Evolutionary conservation across 2,113 vertebrate genomes (phyloP), one percentile per base, ranked within the genome.

Genomic region (Chaetura pelagica): DNA sequence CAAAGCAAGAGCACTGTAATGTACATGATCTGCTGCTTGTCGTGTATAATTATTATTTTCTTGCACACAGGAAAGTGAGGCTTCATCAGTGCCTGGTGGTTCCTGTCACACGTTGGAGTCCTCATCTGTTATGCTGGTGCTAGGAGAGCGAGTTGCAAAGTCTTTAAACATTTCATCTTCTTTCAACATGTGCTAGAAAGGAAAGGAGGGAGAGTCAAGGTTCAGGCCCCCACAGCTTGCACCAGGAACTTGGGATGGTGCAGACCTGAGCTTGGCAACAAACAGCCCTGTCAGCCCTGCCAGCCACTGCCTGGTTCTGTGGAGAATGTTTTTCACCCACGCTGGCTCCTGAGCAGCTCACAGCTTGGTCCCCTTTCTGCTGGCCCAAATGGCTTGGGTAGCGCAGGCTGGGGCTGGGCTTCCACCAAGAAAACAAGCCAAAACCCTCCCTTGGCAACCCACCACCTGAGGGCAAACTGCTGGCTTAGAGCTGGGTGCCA

Each of bases 131-230:
- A 99, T 97, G 69, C 99, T 99, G 97, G 98, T 96, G 87, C 98
- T 99, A 2, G 99, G 99, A 12, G 99, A 99, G 74, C 98, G 67
- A 29, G 97, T 97, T 0, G 98, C 98, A 82, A 98, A 97, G 95
- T 99, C 99, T 92, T 98, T 99, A 93, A 99, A 99, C 98, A 99
- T 98, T 82, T 99, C 99, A 1, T 99, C 99, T 61, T 99, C 99
- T 95, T 99, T 99, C 63, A 99, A 86, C 99, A 99, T 99, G 97
- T 99, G 99, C 99, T 99, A 94, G 22, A 96, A 95, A 68, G 88
- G 55, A 94, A 96, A 72, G 34, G 61, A 15, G 17, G 19, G 34
- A 83, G 42, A 83, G 81, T 71, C 66, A 83, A 44, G 15, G 29
- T 22, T 62, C 61, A 15, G 77, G 48, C 32, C 44, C 35, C 83